Percentiles rank a stretch among this genome's conserved stretches.
Evolutionary conservation across 2,113 vertebrate genomes (phyloP).

Genomic region (Sylvicapra grimmia): DNA sequence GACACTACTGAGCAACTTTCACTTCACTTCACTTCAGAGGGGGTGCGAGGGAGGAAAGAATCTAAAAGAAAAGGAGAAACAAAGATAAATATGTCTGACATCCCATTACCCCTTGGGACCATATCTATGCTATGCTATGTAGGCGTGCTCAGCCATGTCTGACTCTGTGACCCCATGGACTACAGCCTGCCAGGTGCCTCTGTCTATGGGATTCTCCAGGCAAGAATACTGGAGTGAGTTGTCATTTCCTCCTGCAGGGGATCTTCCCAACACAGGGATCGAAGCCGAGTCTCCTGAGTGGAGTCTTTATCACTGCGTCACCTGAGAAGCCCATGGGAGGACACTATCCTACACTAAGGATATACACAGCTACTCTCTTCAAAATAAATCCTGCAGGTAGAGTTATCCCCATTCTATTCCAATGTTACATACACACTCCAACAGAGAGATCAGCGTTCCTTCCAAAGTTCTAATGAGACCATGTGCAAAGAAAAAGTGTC

Average conservation of each 20-base stretch:
- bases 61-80: neutral
- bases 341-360: neutral
- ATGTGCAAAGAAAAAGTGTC: neutral
- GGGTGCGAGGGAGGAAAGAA: accelerated
- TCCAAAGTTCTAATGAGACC: neutral
- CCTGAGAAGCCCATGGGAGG: neutral
- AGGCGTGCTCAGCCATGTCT: neutral
- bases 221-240: neutral
- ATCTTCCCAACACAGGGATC: neutral
- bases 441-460: neutral
- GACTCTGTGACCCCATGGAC: neutral
- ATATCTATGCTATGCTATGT: neutral
- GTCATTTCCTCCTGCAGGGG: neutral
- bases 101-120: neutral
- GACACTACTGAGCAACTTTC: neutral
- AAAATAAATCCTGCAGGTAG: neutral
- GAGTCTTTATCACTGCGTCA: neutral
- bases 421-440: neutral
- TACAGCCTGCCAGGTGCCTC: neutral
- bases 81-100: neutral
- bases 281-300: neutral
- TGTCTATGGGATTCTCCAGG: neutral
- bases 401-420: neutral
- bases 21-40: neutral
- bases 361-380: neutral